Conservation (phyloP, 2,113 vertebrate species). For the Callipepla squamata region DNA sequence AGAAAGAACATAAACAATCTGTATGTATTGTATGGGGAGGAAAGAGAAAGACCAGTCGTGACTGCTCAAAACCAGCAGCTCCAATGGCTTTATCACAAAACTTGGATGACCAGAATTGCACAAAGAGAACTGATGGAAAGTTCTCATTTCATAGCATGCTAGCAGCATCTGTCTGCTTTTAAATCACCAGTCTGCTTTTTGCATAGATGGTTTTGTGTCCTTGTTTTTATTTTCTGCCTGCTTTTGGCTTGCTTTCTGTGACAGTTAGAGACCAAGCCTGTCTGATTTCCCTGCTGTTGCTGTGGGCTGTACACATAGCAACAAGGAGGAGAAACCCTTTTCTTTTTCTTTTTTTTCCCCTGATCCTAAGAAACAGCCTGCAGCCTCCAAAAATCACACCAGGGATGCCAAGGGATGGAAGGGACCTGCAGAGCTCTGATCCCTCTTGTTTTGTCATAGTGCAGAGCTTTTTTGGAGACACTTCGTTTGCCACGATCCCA, state of each 20-base stretch:
- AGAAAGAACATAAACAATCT: neutral
- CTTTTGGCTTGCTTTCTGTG: neutral
- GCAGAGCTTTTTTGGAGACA: neutral
- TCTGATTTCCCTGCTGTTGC: slow-evolving; percentile 11
- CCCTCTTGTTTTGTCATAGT: neutral
- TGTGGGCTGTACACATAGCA: slow-evolving; percentile 10
- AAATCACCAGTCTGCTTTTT: neutral
- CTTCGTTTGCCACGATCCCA: neutral
- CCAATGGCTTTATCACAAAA: neutral
- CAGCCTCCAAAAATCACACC: neutral
- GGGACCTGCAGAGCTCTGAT: neutral
- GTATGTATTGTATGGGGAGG: no score
- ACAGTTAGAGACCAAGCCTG: neutral
- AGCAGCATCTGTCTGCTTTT: neutral
- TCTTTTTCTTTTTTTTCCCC: neutral
- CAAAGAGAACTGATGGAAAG: neutral
- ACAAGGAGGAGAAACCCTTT: neutral
- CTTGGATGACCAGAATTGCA: neutral
- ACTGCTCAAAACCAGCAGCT: neutral
- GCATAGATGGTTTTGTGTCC: neutral
- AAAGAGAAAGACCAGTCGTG: neutral
- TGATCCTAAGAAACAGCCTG: neutral
- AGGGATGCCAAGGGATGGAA: neutral
- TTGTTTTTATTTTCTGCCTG: neutral
- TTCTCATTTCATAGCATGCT: neutral